Conservation (phyloP, 2,113 vertebrate genomes). For the Eudyptes chrysolophus region DNA sequence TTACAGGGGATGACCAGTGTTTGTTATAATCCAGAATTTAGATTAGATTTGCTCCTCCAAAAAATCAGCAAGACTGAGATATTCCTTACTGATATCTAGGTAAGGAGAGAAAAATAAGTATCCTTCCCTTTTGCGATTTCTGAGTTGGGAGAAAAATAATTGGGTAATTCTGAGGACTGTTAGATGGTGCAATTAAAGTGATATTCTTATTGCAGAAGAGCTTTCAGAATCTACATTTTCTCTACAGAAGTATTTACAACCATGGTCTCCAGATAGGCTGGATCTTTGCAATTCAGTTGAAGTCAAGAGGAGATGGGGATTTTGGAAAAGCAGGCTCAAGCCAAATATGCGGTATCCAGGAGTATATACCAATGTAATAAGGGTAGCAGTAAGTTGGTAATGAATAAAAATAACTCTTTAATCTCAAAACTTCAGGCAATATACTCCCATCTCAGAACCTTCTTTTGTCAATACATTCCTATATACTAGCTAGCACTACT, state of each 20-base stretch:
- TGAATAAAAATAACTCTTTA: not conserved
- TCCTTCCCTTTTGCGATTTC: not conserved
- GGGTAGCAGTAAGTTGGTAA: not conserved
- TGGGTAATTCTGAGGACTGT: not conserved
- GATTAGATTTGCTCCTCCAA: not conserved
- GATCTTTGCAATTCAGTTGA: not conserved
- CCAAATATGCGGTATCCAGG: not conserved
- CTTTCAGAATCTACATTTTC: not conserved
- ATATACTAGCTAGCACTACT: not conserved
- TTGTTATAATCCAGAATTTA: not conserved
- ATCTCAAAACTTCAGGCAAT: not conserved
- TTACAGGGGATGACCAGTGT: not conserved
- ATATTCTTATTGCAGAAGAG: not conserved
- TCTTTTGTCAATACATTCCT: not conserved
- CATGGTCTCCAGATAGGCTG: not conserved
- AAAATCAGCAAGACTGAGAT: not conserved
- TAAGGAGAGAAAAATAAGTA: not conserved
- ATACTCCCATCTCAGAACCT: not conserved
- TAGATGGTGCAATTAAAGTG: not conserved
- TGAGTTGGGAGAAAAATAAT: not conserved
- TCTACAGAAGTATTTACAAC: not conserved
- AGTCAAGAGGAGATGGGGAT: not conserved
- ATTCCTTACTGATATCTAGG: not conserved
- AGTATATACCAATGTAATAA: not conserved
- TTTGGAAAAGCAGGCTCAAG: not conserved